These are phyloP conservation scores for Dinomys branickii DNA, from an alignment of 2,113 vertebrate genomes.

Conservation along the genomic window DNA sequence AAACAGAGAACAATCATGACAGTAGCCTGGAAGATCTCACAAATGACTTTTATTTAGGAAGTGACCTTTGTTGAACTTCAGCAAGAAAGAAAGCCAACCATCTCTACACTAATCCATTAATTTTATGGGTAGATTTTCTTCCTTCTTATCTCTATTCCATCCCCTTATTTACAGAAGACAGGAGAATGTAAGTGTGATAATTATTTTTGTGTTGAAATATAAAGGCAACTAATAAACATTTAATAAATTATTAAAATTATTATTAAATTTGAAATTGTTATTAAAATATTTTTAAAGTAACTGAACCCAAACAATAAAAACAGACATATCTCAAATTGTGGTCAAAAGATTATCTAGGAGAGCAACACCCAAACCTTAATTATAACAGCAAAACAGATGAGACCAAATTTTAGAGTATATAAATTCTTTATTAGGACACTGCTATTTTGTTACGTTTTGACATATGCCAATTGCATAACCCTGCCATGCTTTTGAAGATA, in stretches of 20 bases:
- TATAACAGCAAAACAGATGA: neutral
- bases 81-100: neutral
- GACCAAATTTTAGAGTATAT: neutral
- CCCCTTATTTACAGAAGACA: neutral
- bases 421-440: neutral
- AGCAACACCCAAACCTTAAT: neutral
- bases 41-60: neutral
- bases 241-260: too few relatives aligned
- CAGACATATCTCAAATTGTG: neutral
- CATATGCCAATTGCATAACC: neutral
- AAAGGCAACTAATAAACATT: neutral
- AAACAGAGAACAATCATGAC: neutral
- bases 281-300: neutral
- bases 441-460: neutral
- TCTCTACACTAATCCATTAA: too few relatives aligned
- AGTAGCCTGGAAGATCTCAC: neutral
- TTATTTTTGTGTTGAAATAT: neutral
- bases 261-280: too few relatives aligned
- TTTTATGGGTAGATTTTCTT: too few relatives aligned
- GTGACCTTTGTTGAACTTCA: neutral
- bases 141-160: neutral
- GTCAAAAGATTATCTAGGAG: neutral
- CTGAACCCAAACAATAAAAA: neutral
- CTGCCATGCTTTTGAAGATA: neutral
- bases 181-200: too few relatives aligned